Base-by-base conservation (phyloP, 2,888 invertebrate species). In the Mechanitis messenoides region DNA sequence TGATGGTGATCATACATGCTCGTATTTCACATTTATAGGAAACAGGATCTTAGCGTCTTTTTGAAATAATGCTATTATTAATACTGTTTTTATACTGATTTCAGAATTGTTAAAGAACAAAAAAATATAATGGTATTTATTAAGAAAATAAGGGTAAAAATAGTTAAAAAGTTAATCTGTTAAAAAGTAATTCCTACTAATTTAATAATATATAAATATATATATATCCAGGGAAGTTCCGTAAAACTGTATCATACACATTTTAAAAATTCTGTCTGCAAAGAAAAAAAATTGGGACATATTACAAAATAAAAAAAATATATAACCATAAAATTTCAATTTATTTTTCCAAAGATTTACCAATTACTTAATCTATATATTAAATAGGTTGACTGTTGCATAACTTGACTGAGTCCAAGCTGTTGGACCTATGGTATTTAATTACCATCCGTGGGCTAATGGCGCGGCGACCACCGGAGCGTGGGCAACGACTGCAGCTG, bases 331-430 rank as follows among this genome's bases (percentile, higher is more conserved):
- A 60, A 59, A 59, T 60, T 63, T 61, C 60, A 61, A 31, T 60
- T 58, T 45, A 55, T 57, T 61, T 59, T 47, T 60, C 58, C 58
- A 62, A 66, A 60, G 46, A 61, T 50, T 65, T 56, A 33, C 46
- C 56, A 47, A 54, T 42, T 50, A 38, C 58, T 61, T 64, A 61
- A 55, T 45, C 60, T 63, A 62, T 47, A 33, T 74, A 76, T 83
- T 83, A 80, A 78, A 81, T 81, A 81, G 71, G 64, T 73, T 87
- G 85, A 87, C 85, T 88, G 87, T 86, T 87, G 85, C 84, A 45
- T 66, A 55, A 68, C 64, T 69, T 68, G 73, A 73, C 67, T 65
- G 59, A 68, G 70, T 71, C 72, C 68, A 55, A 69, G 66, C 42
- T 79, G 76, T 53, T 60, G 72, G 74, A 73, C 56, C 46, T 54